Evolutionary conservation across 2,888 invertebrate species (phyloP), one percentile per base, ranked within the genome.

Genomic region (Aradus depressus): DNA sequence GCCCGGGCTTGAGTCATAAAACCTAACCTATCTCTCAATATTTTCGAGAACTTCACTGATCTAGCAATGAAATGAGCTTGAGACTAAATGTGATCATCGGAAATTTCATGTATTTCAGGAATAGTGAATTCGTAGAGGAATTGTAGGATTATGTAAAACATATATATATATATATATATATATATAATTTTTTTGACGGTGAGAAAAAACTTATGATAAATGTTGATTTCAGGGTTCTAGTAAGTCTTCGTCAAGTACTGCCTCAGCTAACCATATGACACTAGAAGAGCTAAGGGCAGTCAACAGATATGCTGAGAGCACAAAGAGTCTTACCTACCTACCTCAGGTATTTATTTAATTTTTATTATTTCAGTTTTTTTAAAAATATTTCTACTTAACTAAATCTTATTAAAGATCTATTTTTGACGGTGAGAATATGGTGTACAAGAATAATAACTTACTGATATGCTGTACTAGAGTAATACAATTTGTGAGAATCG

Each of bases 291-390:
- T 89, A 45, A 74, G 86, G 58, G 87, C 84, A 56, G 84, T 89
- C 62, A 89, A 90, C 74, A 80, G 84, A 64, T 89, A 89, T 68
- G 89, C 89, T 19, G 90, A 90, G 72, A 89, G 88, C 70, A 90
- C 89, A 54, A 85, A 87, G 69, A 88, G 88, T 68, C 79, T 91
- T 64, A 86, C 88, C 63, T 91, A 87, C 70, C 76, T 92, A 65
- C 90, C 90, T 59, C 87, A 87, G 82, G 90, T 90, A 55, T 25
- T n/a, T 44, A 32, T 38, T 34, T n/a, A 19, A 8, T 44, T 21
- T 2, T 44, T 18, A 3, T 3, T 32, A 5, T 28, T 10, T 12
- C 5, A 14, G 19, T 6, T 14, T 31, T 18, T 8, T n/a, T 12
- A 32, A 34, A 16, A n/a, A n/a, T n/a, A n/a, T n/a, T n/a, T n/a